Percentiles rank a stretch among this genome's conserved stretches.
These are phyloP conservation scores for Drepanosiphum platanoidis DNA, from an alignment of 2,888 invertebrate species.

Conservation along the genomic window DNA sequence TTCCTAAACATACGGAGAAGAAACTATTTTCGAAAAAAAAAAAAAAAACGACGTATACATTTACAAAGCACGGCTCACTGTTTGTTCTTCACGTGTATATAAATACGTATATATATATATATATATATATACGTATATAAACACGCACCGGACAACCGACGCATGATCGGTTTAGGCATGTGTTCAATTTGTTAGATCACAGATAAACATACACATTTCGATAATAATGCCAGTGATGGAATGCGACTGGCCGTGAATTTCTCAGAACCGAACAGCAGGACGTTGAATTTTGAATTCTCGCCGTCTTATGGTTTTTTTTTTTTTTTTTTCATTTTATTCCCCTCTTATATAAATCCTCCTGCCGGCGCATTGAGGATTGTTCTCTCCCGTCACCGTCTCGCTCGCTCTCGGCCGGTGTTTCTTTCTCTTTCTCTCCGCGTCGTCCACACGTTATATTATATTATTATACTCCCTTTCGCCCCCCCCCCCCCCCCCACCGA, in stretches of 20 bases:
- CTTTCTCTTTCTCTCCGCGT: neutral
- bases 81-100: neutral
- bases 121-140: neutral
- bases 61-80: no score
- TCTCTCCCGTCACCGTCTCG: no score
- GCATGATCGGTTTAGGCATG: conserved; percentile 22
- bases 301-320: conserved; percentile 10
- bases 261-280: conserved; percentile 60
- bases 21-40: neutral
- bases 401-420: neutral
- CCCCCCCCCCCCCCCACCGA: conserved; percentile 3
- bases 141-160: neutral
- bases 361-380: neutral
- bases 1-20: neutral
- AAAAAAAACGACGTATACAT: neutral
- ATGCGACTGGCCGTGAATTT: conserved; percentile 61
- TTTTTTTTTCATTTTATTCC: conserved; percentile 10
- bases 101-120: neutral
- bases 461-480: conserved; percentile 7
- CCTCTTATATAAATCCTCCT: conserved; percentile 13
- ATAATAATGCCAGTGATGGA: conserved; percentile 45
- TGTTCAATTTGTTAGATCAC: conserved; percentile 45
- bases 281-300: conserved; percentile 56
- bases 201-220: conserved; percentile 47
- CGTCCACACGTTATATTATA: neutral